phyloP scores from a whole-genome alignment of 2,113 vertebrate species.

The Corydoras maculifer region DNA sequence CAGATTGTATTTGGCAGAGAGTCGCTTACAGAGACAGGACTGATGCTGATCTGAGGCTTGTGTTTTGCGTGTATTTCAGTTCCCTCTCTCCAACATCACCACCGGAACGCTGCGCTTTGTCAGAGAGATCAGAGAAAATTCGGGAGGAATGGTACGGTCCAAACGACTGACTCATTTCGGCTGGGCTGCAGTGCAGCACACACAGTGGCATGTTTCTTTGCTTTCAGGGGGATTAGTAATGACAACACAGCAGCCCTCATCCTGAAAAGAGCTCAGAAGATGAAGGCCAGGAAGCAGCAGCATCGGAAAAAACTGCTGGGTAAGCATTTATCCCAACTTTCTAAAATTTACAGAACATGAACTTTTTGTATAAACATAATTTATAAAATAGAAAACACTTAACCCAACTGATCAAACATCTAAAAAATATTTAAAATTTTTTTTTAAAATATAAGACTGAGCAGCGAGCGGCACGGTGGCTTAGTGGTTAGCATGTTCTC shows the following conservation, averaged over 20 bases:
- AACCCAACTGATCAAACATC: no score
- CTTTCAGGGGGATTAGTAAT: slow-evolving; percentile 80
- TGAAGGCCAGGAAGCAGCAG: slow-evolving; percentile 73
- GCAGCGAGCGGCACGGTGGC: no score
- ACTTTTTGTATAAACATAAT: no score
- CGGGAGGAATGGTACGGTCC: slow-evolving; percentile 81
- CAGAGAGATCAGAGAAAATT: slow-evolving; percentile 79
- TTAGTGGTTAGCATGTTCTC: no score
- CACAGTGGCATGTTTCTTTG: neutral
- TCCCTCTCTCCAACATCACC: slow-evolving; percentile 48
- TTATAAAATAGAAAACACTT: no score
- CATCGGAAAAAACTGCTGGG: slow-evolving; percentile 60
- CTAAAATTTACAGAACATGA: no score
- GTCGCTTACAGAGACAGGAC: no score
- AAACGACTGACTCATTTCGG: neutral
- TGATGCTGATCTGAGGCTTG: no score
- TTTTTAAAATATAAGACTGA: no score
- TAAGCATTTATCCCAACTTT: slow-evolving; percentile 49
- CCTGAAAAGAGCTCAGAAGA: slow-evolving; percentile 85
- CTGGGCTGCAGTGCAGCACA: no score
- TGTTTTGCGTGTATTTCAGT: slow-evolving; percentile 42
- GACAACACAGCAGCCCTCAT: slow-evolving; percentile 79
- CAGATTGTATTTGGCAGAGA: no score
- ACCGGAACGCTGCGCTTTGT: slow-evolving; percentile 47
- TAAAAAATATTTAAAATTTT: no score